Evolutionary conservation across 2,797 vertebrate species (phyloP).

Genomic region (Microcaecilia unicolor): DNA sequence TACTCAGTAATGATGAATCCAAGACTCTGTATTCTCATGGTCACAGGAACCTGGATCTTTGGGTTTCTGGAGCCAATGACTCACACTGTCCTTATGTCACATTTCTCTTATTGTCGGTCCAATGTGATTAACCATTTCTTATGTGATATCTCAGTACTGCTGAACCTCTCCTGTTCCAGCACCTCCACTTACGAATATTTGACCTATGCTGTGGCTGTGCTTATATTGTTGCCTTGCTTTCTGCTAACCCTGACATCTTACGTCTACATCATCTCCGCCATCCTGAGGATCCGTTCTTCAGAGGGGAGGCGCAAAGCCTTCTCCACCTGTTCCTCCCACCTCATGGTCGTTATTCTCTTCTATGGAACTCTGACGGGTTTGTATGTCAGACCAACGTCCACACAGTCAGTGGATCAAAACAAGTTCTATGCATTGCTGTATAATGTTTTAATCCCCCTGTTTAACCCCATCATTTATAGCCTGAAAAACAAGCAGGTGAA

Average conservation of each 20-base stretch:
- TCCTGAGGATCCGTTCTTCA: neutral
- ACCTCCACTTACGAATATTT: conserved; percentile 13
- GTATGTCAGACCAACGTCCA: conserved; percentile 22
- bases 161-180: conserved; percentile 19
- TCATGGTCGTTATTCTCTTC: conserved; percentile 23
- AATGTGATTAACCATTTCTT: conserved; percentile 21
- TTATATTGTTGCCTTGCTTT: conserved; percentile 13
- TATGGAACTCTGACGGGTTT: conserved; percentile 21
- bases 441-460: conserved; percentile 11
- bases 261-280: conserved; percentile 9
- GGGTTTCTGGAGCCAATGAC: conserved; percentile 3
- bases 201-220: conserved; percentile 5
- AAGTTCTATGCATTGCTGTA: conserved; percentile 12
- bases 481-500: conserved; percentile 20
- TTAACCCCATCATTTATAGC: conserved; percentile 21
- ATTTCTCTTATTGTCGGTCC: conserved; percentile 7
- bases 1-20: conserved; percentile 9
- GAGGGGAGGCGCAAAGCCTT: conserved; percentile 7
- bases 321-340: conserved; percentile 24
- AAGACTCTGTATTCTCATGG: conserved; percentile 14
- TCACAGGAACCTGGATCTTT: neutral
- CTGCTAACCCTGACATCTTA: conserved; percentile 15
- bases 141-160: conserved; percentile 17
- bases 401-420: conserved; percentile 10
- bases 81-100: conserved; percentile 3